Evolutionary conservation across 2,888 invertebrate genomes (phyloP).

Genomic region (Seira ritae): DNA sequence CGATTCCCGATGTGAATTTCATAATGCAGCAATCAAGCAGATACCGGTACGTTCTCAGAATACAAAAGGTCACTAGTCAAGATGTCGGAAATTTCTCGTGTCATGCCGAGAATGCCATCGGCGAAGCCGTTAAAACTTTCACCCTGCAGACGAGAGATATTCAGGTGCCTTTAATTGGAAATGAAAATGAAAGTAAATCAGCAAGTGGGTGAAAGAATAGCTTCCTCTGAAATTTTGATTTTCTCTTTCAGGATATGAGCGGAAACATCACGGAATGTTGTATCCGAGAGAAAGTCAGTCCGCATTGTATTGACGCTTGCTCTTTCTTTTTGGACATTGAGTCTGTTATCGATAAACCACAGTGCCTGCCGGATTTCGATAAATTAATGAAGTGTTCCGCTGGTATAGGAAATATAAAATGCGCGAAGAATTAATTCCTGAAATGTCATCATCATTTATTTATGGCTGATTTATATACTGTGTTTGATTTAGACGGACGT

Average conservation of each 20-base stretch:
- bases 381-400: constrained; percentile 92
- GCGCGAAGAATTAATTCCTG: background rate
- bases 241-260: constrained; percentile 79
- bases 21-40: constrained; percentile 80
- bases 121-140: constrained; percentile 75
- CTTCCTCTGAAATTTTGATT: too few relatives aligned
- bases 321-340: constrained; percentile 89
- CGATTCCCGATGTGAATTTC: background rate
- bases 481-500: constrained; percentile 77
- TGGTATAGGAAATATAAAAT: constrained; percentile 76
- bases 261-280: constrained; percentile 89
- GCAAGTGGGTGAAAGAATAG: too few relatives aligned
- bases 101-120: constrained; percentile 89
- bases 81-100: constrained; percentile 90
- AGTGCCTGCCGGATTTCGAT: constrained; percentile 89
- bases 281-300: constrained; percentile 85
- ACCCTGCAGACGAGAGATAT: constrained; percentile 69
- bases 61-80: constrained; percentile 82
- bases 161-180: constrained; percentile 54
- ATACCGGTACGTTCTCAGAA: constrained; percentile 85
- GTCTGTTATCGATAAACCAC: constrained; percentile 86
- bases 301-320: constrained; percentile 88
- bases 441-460: too few relatives aligned
- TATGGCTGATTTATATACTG: too few relatives aligned
- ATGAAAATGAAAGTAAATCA: too few relatives aligned